phyloP scores from a whole-genome alignment of 2,797 vertebrate genomes.

The Peromyscus nudipes region DNA sequence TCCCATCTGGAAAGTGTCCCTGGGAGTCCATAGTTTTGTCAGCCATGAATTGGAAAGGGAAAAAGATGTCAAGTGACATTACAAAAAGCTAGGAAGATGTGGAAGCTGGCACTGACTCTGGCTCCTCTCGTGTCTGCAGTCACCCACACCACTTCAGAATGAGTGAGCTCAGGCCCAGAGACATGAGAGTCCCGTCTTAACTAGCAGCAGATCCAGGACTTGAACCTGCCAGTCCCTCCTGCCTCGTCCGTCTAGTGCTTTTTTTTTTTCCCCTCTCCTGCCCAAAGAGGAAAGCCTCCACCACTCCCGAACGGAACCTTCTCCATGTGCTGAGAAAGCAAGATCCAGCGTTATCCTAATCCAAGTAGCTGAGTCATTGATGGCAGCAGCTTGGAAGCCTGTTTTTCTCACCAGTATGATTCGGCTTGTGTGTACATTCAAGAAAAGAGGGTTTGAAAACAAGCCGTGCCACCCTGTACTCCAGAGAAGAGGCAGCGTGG shows the following conservation, averaged over 20 bases:
- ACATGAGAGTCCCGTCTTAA: neutral
- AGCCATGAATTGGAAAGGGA: neutral
- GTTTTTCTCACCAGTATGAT: neutral
- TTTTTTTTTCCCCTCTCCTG: neutral
- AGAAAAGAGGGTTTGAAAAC: neutral
- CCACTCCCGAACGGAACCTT: neutral
- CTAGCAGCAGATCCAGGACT: neutral
- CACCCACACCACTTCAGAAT: neutral
- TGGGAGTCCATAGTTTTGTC: neutral
- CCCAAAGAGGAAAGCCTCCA: neutral
- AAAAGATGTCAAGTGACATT: neutral
- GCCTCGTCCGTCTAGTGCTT: rapidly evolving
- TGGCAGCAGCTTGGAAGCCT: neutral
- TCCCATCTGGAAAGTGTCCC: neutral
- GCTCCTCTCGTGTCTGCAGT: neutral
- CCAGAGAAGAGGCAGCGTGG: constrained; percentile 28
- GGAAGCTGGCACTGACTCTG: too few species aligned
- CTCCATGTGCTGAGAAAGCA: neutral
- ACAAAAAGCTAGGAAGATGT: neutral
- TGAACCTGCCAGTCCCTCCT: neutral
- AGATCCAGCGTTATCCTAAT: neutral
- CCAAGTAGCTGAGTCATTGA: neutral
- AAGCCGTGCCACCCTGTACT: neutral
- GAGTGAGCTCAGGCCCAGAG: neutral
- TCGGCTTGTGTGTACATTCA: neutral